phyloP scores from a whole-genome alignment of 2,888 invertebrate genomes.

The Pandemis heparana region DNA sequence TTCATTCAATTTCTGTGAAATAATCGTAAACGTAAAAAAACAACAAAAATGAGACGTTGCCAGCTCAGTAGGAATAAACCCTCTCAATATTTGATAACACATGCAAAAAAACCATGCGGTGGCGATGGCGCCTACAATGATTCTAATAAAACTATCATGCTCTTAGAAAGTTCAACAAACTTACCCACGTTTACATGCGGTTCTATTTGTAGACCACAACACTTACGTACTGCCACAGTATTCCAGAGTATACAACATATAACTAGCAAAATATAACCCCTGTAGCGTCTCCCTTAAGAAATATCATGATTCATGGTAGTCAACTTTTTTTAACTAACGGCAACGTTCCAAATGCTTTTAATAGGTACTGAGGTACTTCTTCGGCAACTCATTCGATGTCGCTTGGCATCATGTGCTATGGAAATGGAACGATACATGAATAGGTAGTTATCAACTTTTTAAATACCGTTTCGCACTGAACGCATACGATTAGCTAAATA shows the following conservation, averaged over 20 bases:
- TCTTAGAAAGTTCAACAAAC: constrained; percentile 59
- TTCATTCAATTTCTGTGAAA: too few relatives aligned
- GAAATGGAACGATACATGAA: background rate
- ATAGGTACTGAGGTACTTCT: background rate
- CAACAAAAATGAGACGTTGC: too few relatives aligned
- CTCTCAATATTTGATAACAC: background rate
- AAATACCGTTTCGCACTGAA: background rate
- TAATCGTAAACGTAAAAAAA: too few relatives aligned
- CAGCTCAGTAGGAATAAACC: too few relatives aligned
- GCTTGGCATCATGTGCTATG: background rate
- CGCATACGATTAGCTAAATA: background rate
- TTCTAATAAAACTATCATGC: constrained; percentile 52
- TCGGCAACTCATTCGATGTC: background rate
- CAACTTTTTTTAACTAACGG: too few relatives aligned
- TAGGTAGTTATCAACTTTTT: background rate
- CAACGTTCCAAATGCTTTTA: background rate
- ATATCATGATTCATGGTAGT: too few relatives aligned
- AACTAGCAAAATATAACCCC: constrained; percentile 8
- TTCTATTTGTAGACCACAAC: constrained; percentile 49
- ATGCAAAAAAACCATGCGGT: constrained; percentile 37
- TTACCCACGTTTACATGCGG: constrained; percentile 65
- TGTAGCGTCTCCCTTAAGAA: too few relatives aligned
- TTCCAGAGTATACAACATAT: constrained; percentile 18
- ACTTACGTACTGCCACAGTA: constrained; percentile 44
- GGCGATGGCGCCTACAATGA: constrained; percentile 24